Conservation (phyloP, 2,797 vertebrate species). For the Hypotaenidia okinawae region DNA sequence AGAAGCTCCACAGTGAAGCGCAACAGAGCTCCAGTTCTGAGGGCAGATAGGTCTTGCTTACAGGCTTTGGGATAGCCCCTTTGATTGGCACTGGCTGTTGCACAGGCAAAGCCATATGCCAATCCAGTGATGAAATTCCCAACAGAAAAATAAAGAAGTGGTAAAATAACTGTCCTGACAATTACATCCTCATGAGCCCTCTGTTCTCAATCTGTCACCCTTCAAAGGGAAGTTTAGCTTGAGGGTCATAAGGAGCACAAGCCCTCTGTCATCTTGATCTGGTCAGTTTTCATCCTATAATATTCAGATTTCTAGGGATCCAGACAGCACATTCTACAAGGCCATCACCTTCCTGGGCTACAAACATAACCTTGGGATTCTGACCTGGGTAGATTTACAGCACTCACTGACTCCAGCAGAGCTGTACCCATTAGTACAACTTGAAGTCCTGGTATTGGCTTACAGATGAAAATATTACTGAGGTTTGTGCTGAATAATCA, state of each 20-base stretch:
- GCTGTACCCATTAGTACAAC: not conserved
- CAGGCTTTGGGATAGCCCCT: not conserved
- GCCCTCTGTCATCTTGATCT: not conserved
- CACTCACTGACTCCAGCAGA: not conserved
- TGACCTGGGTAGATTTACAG: not conserved
- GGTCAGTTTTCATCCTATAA: not conserved
- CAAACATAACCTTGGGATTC: not conserved
- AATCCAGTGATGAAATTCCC: not conserved
- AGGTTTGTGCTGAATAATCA: not conserved
- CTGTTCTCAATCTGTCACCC: not conserved
- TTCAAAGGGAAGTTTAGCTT: not conserved
- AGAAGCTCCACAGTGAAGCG: not conserved
- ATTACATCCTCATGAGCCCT: not conserved
- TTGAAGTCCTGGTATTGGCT: not conserved
- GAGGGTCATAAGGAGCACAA: not conserved
- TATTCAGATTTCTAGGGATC: not conserved
- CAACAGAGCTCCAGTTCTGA: not conserved
- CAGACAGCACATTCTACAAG: not conserved
- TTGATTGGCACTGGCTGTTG: not conserved
- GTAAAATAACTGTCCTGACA: not conserved
- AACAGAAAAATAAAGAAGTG: not conserved
- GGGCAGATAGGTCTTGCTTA: not conserved
- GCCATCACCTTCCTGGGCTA: not conserved
- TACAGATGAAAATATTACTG: not conserved
- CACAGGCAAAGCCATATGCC: not conserved